phyloP scores from a whole-genome alignment of 2,888 invertebrate species.

The Baccha elongata region DNA sequence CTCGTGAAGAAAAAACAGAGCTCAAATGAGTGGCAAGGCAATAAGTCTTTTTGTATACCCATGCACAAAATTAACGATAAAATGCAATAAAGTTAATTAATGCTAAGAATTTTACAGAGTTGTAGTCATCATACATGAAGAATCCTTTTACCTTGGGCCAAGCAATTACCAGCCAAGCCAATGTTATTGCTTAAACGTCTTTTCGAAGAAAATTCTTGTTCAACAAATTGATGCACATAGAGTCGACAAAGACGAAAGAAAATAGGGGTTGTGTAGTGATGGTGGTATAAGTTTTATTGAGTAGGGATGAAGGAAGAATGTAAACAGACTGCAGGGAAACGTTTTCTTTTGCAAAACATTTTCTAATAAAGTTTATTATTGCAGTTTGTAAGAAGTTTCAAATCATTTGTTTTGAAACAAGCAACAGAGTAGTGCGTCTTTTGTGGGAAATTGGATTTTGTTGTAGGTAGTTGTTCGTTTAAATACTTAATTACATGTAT shows the following conservation, averaged over 20 bases:
- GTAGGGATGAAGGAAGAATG: conserved; percentile 6
- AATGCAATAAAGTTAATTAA: conserved; percentile 68
- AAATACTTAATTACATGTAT: too few relatives aligned
- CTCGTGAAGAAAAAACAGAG: too few relatives aligned
- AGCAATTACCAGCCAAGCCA: conserved; percentile 54
- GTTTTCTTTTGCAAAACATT: conserved; percentile 58
- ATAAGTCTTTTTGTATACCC: too few relatives aligned
- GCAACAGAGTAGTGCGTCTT: conserved; percentile 53
- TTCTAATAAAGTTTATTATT: conserved; percentile 72
- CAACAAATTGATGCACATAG: conserved; percentile 63
- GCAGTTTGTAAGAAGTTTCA: conserved; percentile 70
- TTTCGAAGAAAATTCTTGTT: conserved; percentile 38
- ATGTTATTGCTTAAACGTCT: conserved; percentile 65
- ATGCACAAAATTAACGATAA: too few relatives aligned
- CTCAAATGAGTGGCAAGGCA: too few relatives aligned
- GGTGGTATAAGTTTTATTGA: background rate
- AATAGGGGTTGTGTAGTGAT: background rate
- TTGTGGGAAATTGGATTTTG: conserved; percentile 1
- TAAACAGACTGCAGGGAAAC: conserved; percentile 9
- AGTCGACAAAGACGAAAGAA: background rate
- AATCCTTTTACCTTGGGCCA: conserved; percentile 53
- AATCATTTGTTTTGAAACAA: conserved; percentile 63
- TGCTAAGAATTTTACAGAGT: conserved; percentile 13
- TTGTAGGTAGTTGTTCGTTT: background rate
- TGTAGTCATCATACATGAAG: conserved; percentile 35